Evolutionary conservation across 1,140 invertebrate genomes (phyloP), one percentile per base, ranked within the genome.

Genomic region (Aradophagus sp.): DNA sequence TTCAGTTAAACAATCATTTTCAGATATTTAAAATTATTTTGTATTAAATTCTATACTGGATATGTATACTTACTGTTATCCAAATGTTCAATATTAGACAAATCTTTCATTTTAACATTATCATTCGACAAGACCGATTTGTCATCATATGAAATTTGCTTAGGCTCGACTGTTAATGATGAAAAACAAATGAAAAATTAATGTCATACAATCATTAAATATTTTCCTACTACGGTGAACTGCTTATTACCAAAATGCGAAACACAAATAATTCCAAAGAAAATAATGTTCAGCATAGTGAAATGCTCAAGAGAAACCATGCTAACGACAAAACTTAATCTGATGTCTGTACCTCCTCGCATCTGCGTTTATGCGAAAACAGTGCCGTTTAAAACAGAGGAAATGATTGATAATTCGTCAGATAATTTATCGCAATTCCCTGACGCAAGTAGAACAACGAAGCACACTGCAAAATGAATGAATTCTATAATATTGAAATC

Each of bases 51-150:
- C n/a, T n/a, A n/a, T n/a, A n/a, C n/a, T n/a, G n/a, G n/a, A n/a
- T n/a, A n/a, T 58, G 14, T 6, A 32, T 48, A 59, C 65, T 69
- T 69, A 61, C 59, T 53, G 16, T 62, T 62, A 26, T 62, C 59
- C 8, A 62, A 20, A 20, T 62, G 59, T 26, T 62, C 59, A 20
- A 62, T 62, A 44, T 62, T 62, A 15, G 47, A 53, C 31, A 45
- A 14, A 7, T 52, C 38, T 29, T 52, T 42, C 1, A 44, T 8
- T 36, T 52, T 59, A 15, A 32, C 23, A n/a, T 20, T 20, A 31
- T 14, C 27, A 42, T 23, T 48, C 14, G 34, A 14, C 35, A 42
- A 34, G 34, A 27, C 7, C 4, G 17, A n/a, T 61, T 61, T 61
- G 19, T 61, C 31, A n/a, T 50, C 56, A 19, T 14, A 61, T 5